Percentiles rank a stretch among this genome's conserved stretches.
Conservation (phyloP, 2,113 vertebrate genomes). For the Lepisosteus oculatus region DNA sequence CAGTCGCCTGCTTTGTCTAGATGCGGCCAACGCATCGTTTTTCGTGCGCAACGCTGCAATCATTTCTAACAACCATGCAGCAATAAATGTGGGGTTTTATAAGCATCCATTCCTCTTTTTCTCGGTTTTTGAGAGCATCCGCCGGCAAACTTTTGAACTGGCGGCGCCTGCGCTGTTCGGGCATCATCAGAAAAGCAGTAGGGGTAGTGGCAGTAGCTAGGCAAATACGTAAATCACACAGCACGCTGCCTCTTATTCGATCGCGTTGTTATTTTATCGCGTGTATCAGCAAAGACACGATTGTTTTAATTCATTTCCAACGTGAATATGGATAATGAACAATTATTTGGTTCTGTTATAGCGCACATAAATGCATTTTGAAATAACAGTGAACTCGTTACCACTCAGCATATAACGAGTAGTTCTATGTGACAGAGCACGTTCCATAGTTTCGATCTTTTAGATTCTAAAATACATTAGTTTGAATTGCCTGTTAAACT, state of each 20-base stretch:
- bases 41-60: constrained; percentile 14
- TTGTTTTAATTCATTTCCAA: constrained; percentile 37
- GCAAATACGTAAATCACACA: constrained; percentile 38
- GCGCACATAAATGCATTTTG: constrained; percentile 21
- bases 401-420: constrained; percentile 1
- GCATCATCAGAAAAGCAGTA: constrained; percentile 42
- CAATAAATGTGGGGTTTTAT: constrained; percentile 31
- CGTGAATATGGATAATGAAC: constrained; percentile 27
- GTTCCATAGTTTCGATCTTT: background rate
- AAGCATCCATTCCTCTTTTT: constrained; percentile 29
- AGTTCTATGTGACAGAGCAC: background rate
- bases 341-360: constrained; percentile 25
- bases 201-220: constrained; percentile 37
- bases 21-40: constrained; percentile 13
- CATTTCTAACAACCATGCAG: constrained; percentile 27
- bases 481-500: background rate
- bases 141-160: constrained; percentile 39
- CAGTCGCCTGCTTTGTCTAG: constrained; percentile 16
- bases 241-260: constrained; percentile 33
- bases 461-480: background rate
- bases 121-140: constrained; percentile 43
- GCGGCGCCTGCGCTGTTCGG: constrained; percentile 34
- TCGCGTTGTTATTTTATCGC: constrained; percentile 35
- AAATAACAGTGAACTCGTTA: constrained; percentile 1
- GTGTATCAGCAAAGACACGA: constrained; percentile 19